Evolutionary conservation across 1,140 invertebrate genomes (phyloP), one percentile per base, ranked within the genome.

Genomic region (Aphidius ervi): DNA sequence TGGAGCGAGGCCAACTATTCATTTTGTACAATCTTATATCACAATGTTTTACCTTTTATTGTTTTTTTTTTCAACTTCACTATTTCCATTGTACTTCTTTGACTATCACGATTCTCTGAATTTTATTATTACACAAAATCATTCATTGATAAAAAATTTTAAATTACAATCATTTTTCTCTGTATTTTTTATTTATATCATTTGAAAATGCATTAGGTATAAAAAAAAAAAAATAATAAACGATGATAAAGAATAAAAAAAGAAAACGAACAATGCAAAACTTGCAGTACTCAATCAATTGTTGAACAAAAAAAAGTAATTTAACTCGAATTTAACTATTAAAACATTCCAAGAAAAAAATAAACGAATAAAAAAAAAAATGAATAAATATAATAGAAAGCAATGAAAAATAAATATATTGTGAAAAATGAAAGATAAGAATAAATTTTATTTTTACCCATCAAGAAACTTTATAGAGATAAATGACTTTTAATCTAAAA

Each of bases 111-210:
- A 41, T 16, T 48, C 56, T 0, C 16, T 47, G 8, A 4, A 58
- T 47, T 23, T 48, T 16, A 48, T 48, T 9, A 10, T 8, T 9
- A 56, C 2, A 23, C 46, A 47, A 6, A 31, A 52, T 41, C 40
- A 52, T 59, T 59, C 58, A 53, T 59, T 59, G 58, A 59, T 59
- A 40, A 59, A 59, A 59, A 53, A 6, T 48, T 48, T 10, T 6
- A 55, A 52, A 54, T 46, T 60, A 37, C 48, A 52, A 20, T 39
- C 46, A 50, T 49, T 58, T 46, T 41, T 20, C 9, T 41, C 39
- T 58, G 9, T 23, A 50, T 58, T 20, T 39, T 39, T 31, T 39
- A 8, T 39, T 39, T 52, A 31, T 40, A 9, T 10, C 46, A 49
- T 58, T 46, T 8, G 39, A 42, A 58, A 47, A 42, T 39, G n/a